A percentile compares a stretch with the other conserved stretches of the same genome.
Conservation (phyloP, 2,797 vertebrate species). For the Halcyon smyrnensis region DNA sequence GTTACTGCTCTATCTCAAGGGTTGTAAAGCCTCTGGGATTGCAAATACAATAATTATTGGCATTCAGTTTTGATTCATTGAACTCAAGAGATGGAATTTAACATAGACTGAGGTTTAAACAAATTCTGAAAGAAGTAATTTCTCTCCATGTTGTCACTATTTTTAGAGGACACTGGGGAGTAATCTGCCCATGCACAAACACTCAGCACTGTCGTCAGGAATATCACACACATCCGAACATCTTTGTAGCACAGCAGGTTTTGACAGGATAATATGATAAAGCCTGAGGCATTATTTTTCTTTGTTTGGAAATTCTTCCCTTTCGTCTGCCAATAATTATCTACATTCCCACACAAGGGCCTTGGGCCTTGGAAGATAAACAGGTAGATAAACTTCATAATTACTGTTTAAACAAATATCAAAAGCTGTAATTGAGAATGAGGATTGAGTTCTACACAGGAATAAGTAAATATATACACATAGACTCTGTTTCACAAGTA, state of each 20-base stretch:
- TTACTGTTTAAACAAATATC: neutral
- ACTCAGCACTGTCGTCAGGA: neutral
- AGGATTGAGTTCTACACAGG: neutral
- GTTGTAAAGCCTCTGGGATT: neutral
- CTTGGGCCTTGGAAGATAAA: neutral
- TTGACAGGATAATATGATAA: neutral
- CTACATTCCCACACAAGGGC: neutral
- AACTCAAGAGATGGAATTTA: neutral
- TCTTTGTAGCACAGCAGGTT: neutral
- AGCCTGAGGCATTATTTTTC: neutral
- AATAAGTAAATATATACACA: neutral
- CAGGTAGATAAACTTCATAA: neutral
- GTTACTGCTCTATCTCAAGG: neutral
- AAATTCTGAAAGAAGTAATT: neutral
- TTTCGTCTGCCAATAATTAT: slow-evolving; percentile 1
- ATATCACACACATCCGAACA: neutral
- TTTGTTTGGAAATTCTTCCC: slow-evolving; percentile 15
- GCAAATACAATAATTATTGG: slow-evolving; percentile 15
- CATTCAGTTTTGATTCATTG: neutral
- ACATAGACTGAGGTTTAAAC: neutral
- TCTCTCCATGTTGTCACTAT: neutral
- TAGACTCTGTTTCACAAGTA: neutral
- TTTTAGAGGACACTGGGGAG: neutral
- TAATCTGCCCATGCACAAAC: neutral
- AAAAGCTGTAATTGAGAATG: neutral